Base-by-base conservation (phyloP, 1,140 invertebrate genomes). In the Drosophila tropicalis region DNA sequence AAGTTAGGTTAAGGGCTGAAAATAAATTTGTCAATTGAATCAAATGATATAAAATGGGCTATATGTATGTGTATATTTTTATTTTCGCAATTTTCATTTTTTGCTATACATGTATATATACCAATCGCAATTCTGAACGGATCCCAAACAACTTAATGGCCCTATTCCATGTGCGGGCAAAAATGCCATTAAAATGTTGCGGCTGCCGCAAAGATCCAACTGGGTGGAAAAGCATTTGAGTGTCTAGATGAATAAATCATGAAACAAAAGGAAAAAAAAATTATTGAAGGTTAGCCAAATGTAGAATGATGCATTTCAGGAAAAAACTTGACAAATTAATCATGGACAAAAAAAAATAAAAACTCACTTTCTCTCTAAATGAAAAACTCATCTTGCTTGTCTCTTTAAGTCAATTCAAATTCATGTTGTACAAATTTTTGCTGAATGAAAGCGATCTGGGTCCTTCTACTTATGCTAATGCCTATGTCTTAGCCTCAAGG, bases 181-280 rank as follows among this genome's bases (percentile, higher is more conserved):
- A 78, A 83, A 71, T 57, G 64, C 76, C 84, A 83, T 89, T 87
- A 79, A 86, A 86, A 83, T 78, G 64, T 73, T 79, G 75, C 76
- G 58, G 71, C 69, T 78, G 76, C 75, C 62, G 75, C 75, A 79
- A 29, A 29, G 68, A 75, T 81, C 76, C 76, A 75, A 68, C 68
- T 60, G 66, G 41, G 72, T 64, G 65, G 58, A 75, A 81, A 87
- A 75, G 69, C 70, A 72, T 86, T 70, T 71, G 69, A 77, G 70
- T 83, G 80, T 77, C 72, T 67, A 63, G 62, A 72, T 87, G 72
- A 87, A 86, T 86, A 86, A 87, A 79, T 87, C 67, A 87, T 86
- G 79, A 71, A 83, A 87, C 77, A 82, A 36, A 83, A 87, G n/a
- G 44, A 87, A 39, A 12, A 39, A 12, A 39, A 39, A 39, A 83